phyloP scores from a whole-genome alignment of 2,888 invertebrate genomes.

The Drosophila affinis region DNA sequence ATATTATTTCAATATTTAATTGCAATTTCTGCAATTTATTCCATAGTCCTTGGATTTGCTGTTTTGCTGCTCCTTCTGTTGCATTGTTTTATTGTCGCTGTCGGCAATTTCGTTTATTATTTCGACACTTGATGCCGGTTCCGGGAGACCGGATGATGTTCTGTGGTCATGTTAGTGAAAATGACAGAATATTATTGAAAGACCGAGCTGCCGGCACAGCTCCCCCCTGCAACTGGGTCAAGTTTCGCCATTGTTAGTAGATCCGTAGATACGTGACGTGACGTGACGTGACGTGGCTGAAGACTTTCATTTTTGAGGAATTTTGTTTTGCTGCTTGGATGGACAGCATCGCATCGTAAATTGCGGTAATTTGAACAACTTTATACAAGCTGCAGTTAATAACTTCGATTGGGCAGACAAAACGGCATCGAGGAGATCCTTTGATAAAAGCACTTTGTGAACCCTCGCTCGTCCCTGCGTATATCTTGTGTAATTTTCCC shows the following conservation, averaged over 20 bases:
- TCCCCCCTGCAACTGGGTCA: slow-evolving; percentile 31
- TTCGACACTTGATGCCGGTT: slow-evolving; percentile 52
- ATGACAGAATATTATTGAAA: slow-evolving; percentile 49
- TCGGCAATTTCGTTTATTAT: slow-evolving; percentile 51
- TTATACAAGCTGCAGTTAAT: slow-evolving; percentile 68
- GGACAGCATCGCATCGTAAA: slow-evolving; percentile 35
- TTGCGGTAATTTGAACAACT: slow-evolving; percentile 45
- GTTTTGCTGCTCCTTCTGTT: slow-evolving; percentile 18
- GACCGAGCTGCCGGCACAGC: background rate
- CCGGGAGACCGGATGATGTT: slow-evolving; percentile 13
- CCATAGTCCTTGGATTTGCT: slow-evolving; percentile 18
- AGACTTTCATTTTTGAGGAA: background rate
- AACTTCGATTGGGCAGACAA: slow-evolving; percentile 59
- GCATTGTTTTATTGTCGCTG: slow-evolving; percentile 48
- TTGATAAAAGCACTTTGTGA: slow-evolving; percentile 39
- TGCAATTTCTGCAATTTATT: background rate
- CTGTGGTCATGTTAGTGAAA: slow-evolving; percentile 37
- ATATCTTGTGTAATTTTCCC: slow-evolving; percentile 63
- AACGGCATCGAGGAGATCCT: slow-evolving; percentile 29
- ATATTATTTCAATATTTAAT: no score
- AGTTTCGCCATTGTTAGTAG: slow-evolving; percentile 13
- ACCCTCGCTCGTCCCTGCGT: slow-evolving; percentile 15
- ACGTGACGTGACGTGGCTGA: slow-evolving; percentile 25
- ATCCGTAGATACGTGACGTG: slow-evolving; percentile 16
- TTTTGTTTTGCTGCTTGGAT: background rate